Evolutionary conservation across 2,797 vertebrate species (phyloP).

Genomic region (Rhincodon typus): DNA sequence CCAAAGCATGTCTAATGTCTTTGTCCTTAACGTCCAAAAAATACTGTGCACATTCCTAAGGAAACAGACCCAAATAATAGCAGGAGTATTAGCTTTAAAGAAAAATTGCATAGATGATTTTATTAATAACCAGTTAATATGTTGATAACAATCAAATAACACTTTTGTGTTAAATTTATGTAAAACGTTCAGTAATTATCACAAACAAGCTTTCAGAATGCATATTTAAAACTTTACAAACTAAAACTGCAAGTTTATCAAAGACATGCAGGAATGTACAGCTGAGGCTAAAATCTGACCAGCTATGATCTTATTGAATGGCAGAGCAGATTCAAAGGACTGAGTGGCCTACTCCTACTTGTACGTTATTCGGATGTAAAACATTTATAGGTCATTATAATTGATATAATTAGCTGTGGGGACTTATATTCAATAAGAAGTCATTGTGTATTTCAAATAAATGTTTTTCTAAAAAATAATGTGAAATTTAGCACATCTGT

Average conservation of each 20-base stretch:
- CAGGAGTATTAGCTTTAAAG: background rate
- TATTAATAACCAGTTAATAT: background rate
- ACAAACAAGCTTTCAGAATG: background rate
- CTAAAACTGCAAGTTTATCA: background rate
- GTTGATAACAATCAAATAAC: background rate
- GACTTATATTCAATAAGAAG: background rate
- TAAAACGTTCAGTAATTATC: background rate
- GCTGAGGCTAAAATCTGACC: too few species aligned
- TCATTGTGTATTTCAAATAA: background rate
- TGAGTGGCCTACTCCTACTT: too few species aligned
- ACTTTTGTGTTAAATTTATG: background rate
- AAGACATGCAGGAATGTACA: too few species aligned
- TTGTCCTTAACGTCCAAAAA: conserved; percentile 99
- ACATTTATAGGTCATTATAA: background rate
- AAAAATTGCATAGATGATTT: background rate
- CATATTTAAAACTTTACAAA: background rate
- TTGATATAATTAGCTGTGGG: background rate
- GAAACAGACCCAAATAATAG: conserved; percentile 42
- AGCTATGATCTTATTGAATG: too few species aligned
- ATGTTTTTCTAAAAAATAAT: background rate
- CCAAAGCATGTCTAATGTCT: conserved; percentile 95
- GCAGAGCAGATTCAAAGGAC: too few species aligned
- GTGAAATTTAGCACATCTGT: background rate
- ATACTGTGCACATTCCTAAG: conserved; percentile 95
- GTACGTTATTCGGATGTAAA: background rate